These are phyloP conservation scores for Aphrophora alni DNA, from an alignment of 2,888 invertebrate genomes.

Conservation along the genomic window DNA sequence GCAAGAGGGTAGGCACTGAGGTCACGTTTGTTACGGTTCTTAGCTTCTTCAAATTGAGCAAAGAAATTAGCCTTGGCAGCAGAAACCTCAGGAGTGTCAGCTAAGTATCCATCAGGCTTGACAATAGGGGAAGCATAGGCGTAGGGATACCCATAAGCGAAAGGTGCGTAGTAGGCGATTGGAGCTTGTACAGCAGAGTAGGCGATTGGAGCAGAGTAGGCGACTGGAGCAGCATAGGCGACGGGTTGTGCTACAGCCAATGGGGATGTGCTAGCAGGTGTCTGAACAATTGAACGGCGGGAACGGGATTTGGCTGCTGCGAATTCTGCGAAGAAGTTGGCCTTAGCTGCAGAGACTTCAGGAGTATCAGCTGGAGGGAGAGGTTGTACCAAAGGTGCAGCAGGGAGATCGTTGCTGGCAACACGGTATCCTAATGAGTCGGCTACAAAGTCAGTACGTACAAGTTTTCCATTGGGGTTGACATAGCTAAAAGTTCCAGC, in stretches of 20 bases:
- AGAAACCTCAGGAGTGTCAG: conserved; percentile 2
- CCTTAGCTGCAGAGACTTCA: conserved; percentile 42
- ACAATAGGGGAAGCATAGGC: neutral
- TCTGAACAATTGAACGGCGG: conserved; percentile 34
- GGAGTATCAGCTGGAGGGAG: conserved; percentile 37
- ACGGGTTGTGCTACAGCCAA: conserved; percentile 35
- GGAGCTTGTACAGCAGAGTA: conserved; percentile 15
- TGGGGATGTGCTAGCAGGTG: conserved; percentile 40
- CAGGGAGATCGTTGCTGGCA: conserved; percentile 56
- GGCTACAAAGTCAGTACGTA: conserved; percentile 57
- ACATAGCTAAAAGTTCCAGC: conserved; percentile 58
- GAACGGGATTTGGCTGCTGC: conserved; percentile 33
- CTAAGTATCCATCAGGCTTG: conserved; percentile 21
- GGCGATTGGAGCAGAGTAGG: conserved; percentile 35
- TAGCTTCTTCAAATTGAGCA: conserved; percentile 33
- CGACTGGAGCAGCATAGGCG: conserved; percentile 22
- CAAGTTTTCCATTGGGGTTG: conserved; percentile 57
- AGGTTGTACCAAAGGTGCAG: conserved; percentile 47
- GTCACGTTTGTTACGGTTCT: conserved; percentile 23
- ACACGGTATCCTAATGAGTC: conserved; percentile 57
- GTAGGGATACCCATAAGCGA: neutral
- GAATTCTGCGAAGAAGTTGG: conserved; percentile 32
- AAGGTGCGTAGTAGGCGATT: neutral
- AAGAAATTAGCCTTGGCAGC: conserved; percentile 13
- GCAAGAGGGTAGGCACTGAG: neutral